These are phyloP conservation scores for Caerostris darwini DNA, from an alignment of 1,140 invertebrate genomes.

Conservation along the genomic window DNA sequence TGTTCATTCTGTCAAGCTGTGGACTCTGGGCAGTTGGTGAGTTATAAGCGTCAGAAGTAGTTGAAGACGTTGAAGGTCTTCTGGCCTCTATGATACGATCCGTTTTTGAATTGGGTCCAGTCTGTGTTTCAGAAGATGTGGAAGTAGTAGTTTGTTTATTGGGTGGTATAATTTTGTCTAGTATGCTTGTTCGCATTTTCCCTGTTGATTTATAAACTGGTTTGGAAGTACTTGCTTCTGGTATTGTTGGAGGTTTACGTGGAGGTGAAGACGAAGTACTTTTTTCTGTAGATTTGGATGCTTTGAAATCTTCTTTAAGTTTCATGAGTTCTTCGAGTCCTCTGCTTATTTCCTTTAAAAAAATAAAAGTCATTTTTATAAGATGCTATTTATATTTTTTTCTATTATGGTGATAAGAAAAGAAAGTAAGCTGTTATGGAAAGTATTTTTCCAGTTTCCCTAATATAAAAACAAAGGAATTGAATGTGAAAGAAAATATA, in stretches of 20 bases:
- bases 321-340: constrained; percentile 74
- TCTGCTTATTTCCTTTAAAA: constrained; percentile 57
- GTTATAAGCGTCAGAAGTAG: constrained; percentile 67
- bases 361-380: no score
- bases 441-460: no score
- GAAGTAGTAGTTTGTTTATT: constrained; percentile 15
- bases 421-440: no score
- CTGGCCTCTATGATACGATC: constrained; percentile 31
- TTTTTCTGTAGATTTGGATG: not conserved
- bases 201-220: constrained; percentile 67
- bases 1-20: not conserved
- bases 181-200: constrained; percentile 50
- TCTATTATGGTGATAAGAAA: no score
- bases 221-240: not conserved
- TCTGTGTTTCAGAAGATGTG: constrained; percentile 54
- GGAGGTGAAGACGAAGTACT: no score
- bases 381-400: no score
- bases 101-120: not conserved
- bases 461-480: no score
- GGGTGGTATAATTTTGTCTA: constrained; percentile 59
- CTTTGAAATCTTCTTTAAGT: constrained; percentile 52
- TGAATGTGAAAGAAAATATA: no score
- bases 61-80: constrained; percentile 54
- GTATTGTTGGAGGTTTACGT: not conserved
- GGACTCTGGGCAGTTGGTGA: constrained; percentile 65